Percentiles rank a stretch among this genome's conserved stretches.
Evolutionary conservation across 2,888 invertebrate genomes (phyloP).

Genomic region (Drosophila mulleri): DNA sequence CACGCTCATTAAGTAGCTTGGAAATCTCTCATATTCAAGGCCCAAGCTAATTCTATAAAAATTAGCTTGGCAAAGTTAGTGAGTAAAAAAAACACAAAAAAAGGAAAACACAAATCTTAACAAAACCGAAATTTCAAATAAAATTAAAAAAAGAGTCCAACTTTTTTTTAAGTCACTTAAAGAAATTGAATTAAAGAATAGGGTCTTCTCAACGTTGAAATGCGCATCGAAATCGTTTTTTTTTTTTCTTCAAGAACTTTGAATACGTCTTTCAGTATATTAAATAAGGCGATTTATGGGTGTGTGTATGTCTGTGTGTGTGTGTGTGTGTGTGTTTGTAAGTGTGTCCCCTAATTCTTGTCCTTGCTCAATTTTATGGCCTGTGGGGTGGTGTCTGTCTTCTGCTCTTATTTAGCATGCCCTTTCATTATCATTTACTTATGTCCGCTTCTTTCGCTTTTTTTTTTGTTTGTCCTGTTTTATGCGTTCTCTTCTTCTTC

Average conservation of each 20-base stretch:
- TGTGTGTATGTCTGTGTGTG: too few relatives aligned
- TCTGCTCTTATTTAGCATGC: slow-evolving; percentile 48
- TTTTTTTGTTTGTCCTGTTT: slow-evolving; percentile 3
- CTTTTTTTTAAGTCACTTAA: slow-evolving; percentile 5
- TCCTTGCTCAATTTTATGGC: slow-evolving; percentile 34
- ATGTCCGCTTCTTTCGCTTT: slow-evolving; percentile 34
- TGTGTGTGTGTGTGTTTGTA: not conserved
- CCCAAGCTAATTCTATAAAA: not conserved
- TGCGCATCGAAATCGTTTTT: slow-evolving; percentile 2
- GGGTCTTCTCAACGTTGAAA: not conserved
- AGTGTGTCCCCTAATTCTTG: slow-evolving; percentile 4
- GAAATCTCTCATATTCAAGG: not conserved
- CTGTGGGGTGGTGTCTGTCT: slow-evolving; percentile 19
- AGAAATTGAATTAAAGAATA: slow-evolving; percentile 3
- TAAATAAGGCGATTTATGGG: slow-evolving; percentile 16
- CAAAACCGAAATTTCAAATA: not conserved
- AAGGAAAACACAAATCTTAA: not conserved
- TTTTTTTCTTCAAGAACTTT: not conserved
- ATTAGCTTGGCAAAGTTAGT: not conserved
- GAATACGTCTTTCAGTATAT: slow-evolving; percentile 10
- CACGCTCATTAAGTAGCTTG: not conserved
- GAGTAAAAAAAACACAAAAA: too few relatives aligned
- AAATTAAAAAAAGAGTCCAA: not conserved
- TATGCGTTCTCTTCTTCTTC: not conserved
- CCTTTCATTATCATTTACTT: slow-evolving; percentile 48